Evolutionary conservation across 2,888 invertebrate genomes (phyloP).

Genomic region (Epiblema foenella): DNA sequence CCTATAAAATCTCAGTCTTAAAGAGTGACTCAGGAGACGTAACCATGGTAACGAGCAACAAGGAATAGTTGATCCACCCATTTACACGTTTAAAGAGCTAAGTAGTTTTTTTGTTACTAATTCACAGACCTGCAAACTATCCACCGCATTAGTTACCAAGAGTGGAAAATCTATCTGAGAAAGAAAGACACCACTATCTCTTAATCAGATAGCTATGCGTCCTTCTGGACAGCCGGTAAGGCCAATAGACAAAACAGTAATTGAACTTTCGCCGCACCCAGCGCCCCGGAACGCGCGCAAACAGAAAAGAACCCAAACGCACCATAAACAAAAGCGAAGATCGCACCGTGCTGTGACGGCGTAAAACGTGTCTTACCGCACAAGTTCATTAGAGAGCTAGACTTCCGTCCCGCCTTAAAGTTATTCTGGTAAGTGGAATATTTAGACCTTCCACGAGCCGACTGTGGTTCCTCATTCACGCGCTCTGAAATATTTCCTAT

Average conservation of each 20-base stretch:
- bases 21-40: no score
- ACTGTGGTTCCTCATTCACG: slow-evolving; percentile 91
- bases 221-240: background rate
- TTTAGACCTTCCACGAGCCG: slow-evolving; percentile 93
- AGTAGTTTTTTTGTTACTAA: background rate
- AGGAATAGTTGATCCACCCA: no score
- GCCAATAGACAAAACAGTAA: slow-evolving; percentile 15
- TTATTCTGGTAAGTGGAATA: slow-evolving; percentile 93
- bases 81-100: background rate
- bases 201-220: background rate
- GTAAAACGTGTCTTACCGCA: slow-evolving; percentile 92
- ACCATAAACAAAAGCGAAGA: slow-evolving; percentile 70
- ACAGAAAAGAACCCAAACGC: slow-evolving; percentile 72
- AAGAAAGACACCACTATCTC: background rate
- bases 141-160: background rate
- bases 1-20: no score
- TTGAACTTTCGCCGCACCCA: slow-evolving; percentile 4
- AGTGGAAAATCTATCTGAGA: background rate
- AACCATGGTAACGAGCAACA: no score
- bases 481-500: slow-evolving; percentile 91
- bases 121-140: background rate
- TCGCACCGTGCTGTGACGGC: slow-evolving; percentile 34
- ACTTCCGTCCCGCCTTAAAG: slow-evolving; percentile 95
- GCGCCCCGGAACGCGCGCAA: slow-evolving; percentile 60
- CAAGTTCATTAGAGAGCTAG: slow-evolving; percentile 97